Evolutionary conservation across 2,888 invertebrate genomes (phyloP), one percentile per base, ranked within the genome.

Genomic region (Myathropa florea): DNA sequence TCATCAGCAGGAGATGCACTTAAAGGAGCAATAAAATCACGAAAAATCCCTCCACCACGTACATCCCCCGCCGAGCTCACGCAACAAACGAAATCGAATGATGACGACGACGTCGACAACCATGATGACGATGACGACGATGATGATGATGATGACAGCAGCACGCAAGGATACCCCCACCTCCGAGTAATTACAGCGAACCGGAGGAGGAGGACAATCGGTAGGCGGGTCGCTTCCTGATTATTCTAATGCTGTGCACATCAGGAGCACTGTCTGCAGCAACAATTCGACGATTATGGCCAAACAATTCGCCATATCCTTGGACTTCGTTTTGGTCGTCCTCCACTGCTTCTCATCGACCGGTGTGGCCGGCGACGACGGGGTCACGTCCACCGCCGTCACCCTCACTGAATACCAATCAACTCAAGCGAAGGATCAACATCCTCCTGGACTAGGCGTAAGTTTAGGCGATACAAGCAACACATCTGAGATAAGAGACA

Each of bases 221-320:
- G 28, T 36, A 79, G 30, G n/a, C 55, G 14, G 46, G 53, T 36
- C 60, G 63, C 67, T 68, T 28, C 59, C 77, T 70, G 77, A 55
- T 55, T 64, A 78, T 73, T 82, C 82, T 82, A 78, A 86, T 86
- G 85, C 70, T 82, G 85, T 82, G 57, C 78, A 55, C 73, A 64
- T 77, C 59, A 64, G 73, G 18, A 76, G 76, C 67, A 77, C 24
- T 18, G 73, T 78, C 64, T 72, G 68, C 75, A 46, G 46, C 18
- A 73, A 73, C 68, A 82, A 72, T 82, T 53, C 73, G 67, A 73
- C 82, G 85, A 86, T 77, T 86, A 86, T 86, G 85, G 85, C 85
- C 70, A 86, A 86, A 73, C 77, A 78, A 73, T 82, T 86, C 61
- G 72, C 77, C 85, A 61, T 86, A 82, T 86, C 85, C 78, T 82